Base-by-base conservation (phyloP, 2,797 vertebrate genomes). In the Lutjanus argentimaculatus region DNA sequence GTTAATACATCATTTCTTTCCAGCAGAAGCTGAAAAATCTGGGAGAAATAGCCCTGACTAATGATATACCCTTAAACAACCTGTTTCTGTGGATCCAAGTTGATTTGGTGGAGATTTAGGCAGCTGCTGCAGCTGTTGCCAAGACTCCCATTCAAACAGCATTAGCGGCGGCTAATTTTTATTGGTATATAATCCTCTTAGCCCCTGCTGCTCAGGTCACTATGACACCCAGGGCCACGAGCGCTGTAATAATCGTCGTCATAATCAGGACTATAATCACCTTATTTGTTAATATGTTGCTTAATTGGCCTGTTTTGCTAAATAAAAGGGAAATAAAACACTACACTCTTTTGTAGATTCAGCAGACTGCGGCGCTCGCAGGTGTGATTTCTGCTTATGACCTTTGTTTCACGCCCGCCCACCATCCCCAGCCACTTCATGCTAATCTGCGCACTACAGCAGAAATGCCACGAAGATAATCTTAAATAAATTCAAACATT, bases 151-250 rank as follows among this genome's bases (percentile, higher is more conserved):
- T 79, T 88, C 43, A 75, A 45, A 14, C 19, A 57, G 75, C 67
- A 83, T 85, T 82, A 81, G 71, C 59, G 56, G 72, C 43, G 73
- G 75, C 66, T 77, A 77, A 81, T 84, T 86, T 81, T 57, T 46
- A 72, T 77, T 86, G n/a, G 17, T 61, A 12, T 57, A 67, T 79
- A 88, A 88, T 86, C 85, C 77, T 66, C 65, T 86, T 77, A 82
- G 51, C 55, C 57, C 75, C 57, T 67, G 68, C 77, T 79, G 72
- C 56, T 78, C 15, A 9, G 63, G 85, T 84, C 59, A n/a, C 62
- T 7, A 15, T 21, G 67, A 85, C 58, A 78, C 75, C 82, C 73
- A 67, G 55, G 68, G 74, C 72, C 73, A 83, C 48, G 53, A 66
- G 61, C 53, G 72, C 53, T 59, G 69, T 63, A 8, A 79, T 70